Evolutionary conservation across 2,797 vertebrate species (phyloP).

Genomic region (Anguilla obscura): DNA sequence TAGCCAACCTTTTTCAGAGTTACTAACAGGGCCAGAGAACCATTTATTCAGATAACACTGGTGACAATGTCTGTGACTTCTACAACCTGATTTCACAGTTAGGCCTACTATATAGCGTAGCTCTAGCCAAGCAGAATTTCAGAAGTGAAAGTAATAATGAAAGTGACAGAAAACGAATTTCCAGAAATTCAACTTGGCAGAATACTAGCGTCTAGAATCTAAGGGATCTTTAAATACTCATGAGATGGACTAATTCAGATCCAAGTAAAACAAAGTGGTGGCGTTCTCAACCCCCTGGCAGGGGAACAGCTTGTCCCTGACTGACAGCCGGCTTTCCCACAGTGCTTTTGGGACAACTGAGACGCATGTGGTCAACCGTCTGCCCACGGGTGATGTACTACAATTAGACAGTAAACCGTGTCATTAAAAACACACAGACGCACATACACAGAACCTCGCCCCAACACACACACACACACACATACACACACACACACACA

Average conservation of each 20-base stretch:
- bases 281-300: background rate
- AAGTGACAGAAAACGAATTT: background rate
- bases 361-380: background rate
- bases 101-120: too few species aligned
- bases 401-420: background rate
- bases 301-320: background rate
- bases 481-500: background rate
- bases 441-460: background rate
- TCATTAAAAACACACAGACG: constrained; percentile 17
- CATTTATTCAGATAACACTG: background rate
- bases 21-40: background rate
- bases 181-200: background rate
- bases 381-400: background rate
- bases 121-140: background rate
- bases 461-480: background rate
- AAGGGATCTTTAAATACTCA: background rate
- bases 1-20: background rate
- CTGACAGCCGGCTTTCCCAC: background rate
- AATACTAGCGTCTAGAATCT: background rate
- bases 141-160: background rate
- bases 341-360: background rate
- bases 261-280: constrained; percentile 4
- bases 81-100: background rate
- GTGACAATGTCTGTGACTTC: background rate
- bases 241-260: background rate